Conservation (phyloP, 2,113 vertebrate genomes). For the Forbesichthys papilliferus region DNA sequence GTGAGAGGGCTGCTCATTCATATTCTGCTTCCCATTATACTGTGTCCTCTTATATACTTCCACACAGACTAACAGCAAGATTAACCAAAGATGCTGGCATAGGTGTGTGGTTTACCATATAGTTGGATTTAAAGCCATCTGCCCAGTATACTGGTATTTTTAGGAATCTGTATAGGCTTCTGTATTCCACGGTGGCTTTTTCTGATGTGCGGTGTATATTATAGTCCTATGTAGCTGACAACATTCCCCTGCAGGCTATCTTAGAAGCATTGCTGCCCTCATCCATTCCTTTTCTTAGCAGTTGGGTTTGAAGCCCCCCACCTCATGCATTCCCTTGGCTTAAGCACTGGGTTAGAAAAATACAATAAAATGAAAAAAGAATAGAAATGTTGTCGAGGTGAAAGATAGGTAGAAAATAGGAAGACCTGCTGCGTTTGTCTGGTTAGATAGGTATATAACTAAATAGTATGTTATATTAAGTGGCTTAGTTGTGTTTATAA, state of each 20-base stretch:
- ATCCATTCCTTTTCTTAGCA: neutral
- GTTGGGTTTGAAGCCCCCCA: too few species aligned
- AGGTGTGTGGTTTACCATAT: neutral
- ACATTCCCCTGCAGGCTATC: neutral
- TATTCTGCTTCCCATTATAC: constrained; percentile 30
- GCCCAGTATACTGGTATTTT: neutral
- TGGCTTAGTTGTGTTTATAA: too few species aligned
- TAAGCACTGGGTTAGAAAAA: constrained; percentile 23
- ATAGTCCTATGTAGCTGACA: constrained; percentile 1
- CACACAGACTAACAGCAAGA: neutral
- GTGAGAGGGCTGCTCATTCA: constrained; percentile 51
- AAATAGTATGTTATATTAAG: too few species aligned
- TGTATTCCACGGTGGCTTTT: constrained; percentile 7
- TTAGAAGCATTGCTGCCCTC: neutral
- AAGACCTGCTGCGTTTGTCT: neutral
- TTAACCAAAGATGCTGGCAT: neutral
- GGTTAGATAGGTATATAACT: too few species aligned
- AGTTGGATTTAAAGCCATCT: constrained; percentile 7
- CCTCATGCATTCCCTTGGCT: constrained; percentile 17
- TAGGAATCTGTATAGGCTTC: neutral
- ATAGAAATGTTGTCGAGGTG: too few species aligned
- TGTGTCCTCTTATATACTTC: constrained; percentile 15
- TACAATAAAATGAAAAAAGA: constrained; percentile 2
- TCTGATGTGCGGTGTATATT: neutral
- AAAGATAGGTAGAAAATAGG: constrained; percentile 10